Base-by-base conservation (phyloP, 2,113 vertebrate genomes). In the Callocephalon fimbriatum region DNA sequence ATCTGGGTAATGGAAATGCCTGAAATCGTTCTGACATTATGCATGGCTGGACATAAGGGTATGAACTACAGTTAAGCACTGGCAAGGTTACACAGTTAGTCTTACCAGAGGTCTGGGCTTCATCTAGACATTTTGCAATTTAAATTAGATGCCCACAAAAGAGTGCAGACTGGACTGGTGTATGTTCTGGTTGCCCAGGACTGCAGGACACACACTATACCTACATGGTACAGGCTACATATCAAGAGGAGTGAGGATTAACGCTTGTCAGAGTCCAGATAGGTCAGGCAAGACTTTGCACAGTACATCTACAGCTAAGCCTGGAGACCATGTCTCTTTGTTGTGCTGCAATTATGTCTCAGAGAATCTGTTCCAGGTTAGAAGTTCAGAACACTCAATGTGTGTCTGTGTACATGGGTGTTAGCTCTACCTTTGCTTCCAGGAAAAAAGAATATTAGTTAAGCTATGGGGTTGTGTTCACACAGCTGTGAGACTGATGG, bases 201-300 rank as follows among this genome's bases (percentile, higher is more conserved):
- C 32, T 51, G 40, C 44, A 76, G 37, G 27, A 61, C 15, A 25
- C 42, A 63, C 4, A 12, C 12, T 29, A 10, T 42, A 31, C 5
- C 7, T 18, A 21, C 2, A 7, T 21, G 12, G 7, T 72, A 32
- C n/a, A 47, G 61, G 13, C 12, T 66, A 17, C 0, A 0, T 31
- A 37, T 45, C 25, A 23, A 51, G 7, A 58, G 2, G 7, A 88
- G 35, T 7, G 1, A 42, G 19, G 13, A 38, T 31, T 58, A 65
- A 70, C 1, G 8, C 2, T 16, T 87, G 8, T 32, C 15, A 54
- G 20, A 1, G 9, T 56, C 16, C 20, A 66, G 22, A 25, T 3
- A 86, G 12, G 27, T 62, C 20, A 4, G 5, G 13, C 35, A 63
- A 65, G 21, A 12, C 53, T 42, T 20, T 0, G 3, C 6, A 16